Conservation (phyloP, 2,888 invertebrate genomes). For the Morpho helenor region DNA sequence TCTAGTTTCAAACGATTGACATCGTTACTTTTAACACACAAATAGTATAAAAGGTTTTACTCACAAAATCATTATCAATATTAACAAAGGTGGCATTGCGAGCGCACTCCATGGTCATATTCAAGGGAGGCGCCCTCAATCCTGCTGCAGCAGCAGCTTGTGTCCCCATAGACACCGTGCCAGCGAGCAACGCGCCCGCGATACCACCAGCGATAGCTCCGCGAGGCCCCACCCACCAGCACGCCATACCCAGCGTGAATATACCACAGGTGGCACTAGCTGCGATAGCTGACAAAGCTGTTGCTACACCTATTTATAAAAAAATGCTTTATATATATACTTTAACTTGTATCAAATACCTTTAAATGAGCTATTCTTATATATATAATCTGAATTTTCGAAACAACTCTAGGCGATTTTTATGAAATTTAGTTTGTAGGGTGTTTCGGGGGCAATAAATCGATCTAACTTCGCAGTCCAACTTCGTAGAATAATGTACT, state of each 20-base stretch:
- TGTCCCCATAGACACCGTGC: conserved; percentile 83
- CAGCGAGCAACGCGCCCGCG: conserved; percentile 80
- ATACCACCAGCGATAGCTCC: conserved; percentile 81
- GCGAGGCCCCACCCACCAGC: conserved; percentile 87
- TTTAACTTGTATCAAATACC: too few relatives aligned
- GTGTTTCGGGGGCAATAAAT: too few relatives aligned
- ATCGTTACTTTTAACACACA: too few relatives aligned
- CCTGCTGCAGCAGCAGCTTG: conserved; percentile 82
- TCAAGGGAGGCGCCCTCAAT: conserved; percentile 68
- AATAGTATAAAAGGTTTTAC: not conserved
- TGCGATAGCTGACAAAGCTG: conserved; percentile 89
- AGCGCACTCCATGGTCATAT: conserved; percentile 44
- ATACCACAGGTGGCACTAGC: conserved; percentile 91
- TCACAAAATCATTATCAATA: conserved; percentile 30
- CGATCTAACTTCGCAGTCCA: too few relatives aligned
- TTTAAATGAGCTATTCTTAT: too few relatives aligned
- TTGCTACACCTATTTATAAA: conserved; percentile 74
- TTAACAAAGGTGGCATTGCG: conserved; percentile 40
- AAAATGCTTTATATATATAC: not conserved
- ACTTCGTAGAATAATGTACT: too few relatives aligned
- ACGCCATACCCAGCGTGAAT: conserved; percentile 89
- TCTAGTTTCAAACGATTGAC: too few relatives aligned
- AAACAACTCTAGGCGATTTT: too few relatives aligned
- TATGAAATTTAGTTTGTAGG: too few relatives aligned
- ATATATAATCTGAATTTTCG: too few relatives aligned